A percentile compares a stretch with the other conserved stretches of the same genome.
phyloP scores from a whole-genome alignment of 1,140 invertebrate genomes.

The Aradophagus sp. region DNA sequence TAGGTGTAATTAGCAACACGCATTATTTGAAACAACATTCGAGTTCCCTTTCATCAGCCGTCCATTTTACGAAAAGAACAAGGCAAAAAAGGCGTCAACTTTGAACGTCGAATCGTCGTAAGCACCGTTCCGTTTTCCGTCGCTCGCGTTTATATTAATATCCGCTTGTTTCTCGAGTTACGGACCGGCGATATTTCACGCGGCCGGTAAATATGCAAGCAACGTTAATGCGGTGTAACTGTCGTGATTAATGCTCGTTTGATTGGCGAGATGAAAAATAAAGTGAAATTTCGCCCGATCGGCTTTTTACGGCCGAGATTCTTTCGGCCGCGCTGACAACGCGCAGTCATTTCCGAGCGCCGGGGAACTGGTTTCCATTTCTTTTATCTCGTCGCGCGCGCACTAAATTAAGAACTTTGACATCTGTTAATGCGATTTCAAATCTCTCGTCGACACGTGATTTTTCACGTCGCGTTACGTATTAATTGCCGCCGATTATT shows the following conservation, averaged over 20 bases:
- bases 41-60: too few relatives aligned
- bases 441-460: conserved; percentile 34
- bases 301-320: conserved; percentile 42
- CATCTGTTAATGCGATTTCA: conserved; percentile 17
- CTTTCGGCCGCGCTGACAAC: conserved; percentile 29
- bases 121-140: too few relatives aligned
- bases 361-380: conserved; percentile 36
- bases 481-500: conserved; percentile 20
- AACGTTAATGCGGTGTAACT: conserved; percentile 36
- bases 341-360: conserved; percentile 23
- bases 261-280: conserved; percentile 34
- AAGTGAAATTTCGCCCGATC: conserved; percentile 37
- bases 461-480: conserved; percentile 25
- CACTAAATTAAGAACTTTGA: conserved; percentile 38
- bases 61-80: neutral
- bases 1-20: too few relatives aligned
- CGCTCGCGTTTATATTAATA: too few relatives aligned
- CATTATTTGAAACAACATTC: too few relatives aligned
- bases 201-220: conserved; percentile 14
- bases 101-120: too few relatives aligned
- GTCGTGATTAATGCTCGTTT: conserved; percentile 48
- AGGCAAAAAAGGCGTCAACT: too few relatives aligned
- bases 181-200: too few relatives aligned
- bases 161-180: neutral
- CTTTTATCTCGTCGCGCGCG: conserved; percentile 12